Evolutionary conservation across 2,113 vertebrate species (phyloP), one percentile per base, ranked within the genome.

Genomic region (Plecotus auritus): DNA sequence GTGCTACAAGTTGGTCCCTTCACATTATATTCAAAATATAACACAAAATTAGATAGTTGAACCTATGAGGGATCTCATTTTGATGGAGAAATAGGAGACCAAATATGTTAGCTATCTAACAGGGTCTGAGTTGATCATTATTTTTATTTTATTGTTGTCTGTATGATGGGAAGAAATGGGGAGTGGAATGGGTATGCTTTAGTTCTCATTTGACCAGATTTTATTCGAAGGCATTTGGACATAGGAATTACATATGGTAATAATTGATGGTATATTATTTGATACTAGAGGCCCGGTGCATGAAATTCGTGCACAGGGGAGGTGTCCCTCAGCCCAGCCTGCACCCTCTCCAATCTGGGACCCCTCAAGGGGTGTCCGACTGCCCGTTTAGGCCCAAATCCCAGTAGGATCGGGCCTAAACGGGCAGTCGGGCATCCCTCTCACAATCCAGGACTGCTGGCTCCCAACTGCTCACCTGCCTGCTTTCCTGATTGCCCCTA

Each of bases 251-350:
- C 2, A 37, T 56, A 20, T 2, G 59, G 8, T 20, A 94, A 78
- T 64, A 94, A 88, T 45, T 42, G 61, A 70, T 80, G 37, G n/a
- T 7, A 35, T 94, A 28, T 82, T 87, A 81, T 81, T 81, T 95
- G 42, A 40, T 74, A 61, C 20, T 56, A 20, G 54, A 56, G 54
- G 54, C 54, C 54, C 7, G 1, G 49, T 51, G 49, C 49, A 51
- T 5, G 17, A 18, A 51, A 51, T 51, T 51, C 12, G 49, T 51
- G 49, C 49, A 51, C 5, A 3, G 49, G 49, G 49, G 49, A 1
- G 17, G 6, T 56, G 54, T 56, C 7, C 2, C 6, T 56, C 54
- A 56, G 54, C 54, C 54, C 54, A 56, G 54, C 54, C 18, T 54
- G 51, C 18, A 54, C 51, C 51, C 18, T 54, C 51, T 54, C 7